phyloP scores from a whole-genome alignment of 53 echinoderm and acorn worm species.

The Arbacia lixula region DNA sequence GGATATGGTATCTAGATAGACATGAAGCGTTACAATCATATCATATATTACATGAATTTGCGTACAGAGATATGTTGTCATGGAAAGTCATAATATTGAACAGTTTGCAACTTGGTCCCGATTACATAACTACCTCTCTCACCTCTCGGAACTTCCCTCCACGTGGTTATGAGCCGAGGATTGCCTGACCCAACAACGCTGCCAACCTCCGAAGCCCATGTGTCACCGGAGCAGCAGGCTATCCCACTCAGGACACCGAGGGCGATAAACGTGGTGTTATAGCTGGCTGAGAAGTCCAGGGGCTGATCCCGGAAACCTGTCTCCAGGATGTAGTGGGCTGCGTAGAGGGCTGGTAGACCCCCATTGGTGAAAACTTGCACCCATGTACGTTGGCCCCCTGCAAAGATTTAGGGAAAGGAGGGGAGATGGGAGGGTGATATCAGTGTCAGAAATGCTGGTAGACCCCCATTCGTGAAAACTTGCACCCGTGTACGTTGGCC shows the following conservation, averaged over 20 bases:
- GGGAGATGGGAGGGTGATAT: no score
- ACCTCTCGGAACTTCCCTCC: slow-evolving; percentile 88
- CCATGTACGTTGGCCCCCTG: slow-evolving; percentile 96
- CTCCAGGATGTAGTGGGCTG: slow-evolving; percentile 80
- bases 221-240: slow-evolving; percentile 93
- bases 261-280: slow-evolving; percentile 80
- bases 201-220: slow-evolving; percentile 94
- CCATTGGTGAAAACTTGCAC: slow-evolving; percentile 91
- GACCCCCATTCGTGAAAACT: slow-evolving; percentile 89
- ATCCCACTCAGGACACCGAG: slow-evolving; percentile 81
- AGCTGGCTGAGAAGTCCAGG: slow-evolving; percentile 78
- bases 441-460: no score
- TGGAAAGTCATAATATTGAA: no score
- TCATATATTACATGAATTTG: no score
- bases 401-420: neutral
- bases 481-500: slow-evolving; percentile 94
- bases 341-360: slow-evolving; percentile 77
- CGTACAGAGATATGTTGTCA: no score
- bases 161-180: slow-evolving; percentile 81
- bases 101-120: no score
- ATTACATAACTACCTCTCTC: slow-evolving; percentile 5
- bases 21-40: no score
- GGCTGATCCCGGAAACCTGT: slow-evolving; percentile 85
- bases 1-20: no score
- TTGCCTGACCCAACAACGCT: slow-evolving; percentile 73